Percentiles rank a stretch among this genome's conserved stretches.
These are phyloP conservation scores for Microtus montanus DNA, from an alignment of 2,113 vertebrate species.

Conservation along the genomic window DNA sequence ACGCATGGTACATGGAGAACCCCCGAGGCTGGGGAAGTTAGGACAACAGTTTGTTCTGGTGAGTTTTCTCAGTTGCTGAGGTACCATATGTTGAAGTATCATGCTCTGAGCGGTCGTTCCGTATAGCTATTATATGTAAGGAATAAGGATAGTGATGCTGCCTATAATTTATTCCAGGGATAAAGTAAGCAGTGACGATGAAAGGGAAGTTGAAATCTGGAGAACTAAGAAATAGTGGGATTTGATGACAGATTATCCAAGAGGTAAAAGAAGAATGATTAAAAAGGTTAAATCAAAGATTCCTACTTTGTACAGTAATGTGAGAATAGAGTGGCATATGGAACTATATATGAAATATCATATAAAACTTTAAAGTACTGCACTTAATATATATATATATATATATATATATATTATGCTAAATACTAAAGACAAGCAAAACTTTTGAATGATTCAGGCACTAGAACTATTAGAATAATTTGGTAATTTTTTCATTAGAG, in stretches of 20 bases:
- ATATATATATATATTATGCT: not conserved
- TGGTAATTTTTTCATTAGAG: conserved; percentile 45
- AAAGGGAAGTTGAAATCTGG: conserved; percentile 35
- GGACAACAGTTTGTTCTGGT: not conserved
- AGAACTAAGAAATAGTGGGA: conserved; percentile 21
- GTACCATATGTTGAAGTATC: not conserved
- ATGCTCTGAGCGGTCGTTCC: not conserved
- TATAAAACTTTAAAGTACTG: conserved; percentile 35
- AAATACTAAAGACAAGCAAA: conserved; percentile 35
- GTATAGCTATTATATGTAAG: not conserved
- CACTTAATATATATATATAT: not conserved
- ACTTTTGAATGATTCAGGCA: conserved; percentile 52
- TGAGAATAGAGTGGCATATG: not conserved
- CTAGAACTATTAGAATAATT: conserved; percentile 61
- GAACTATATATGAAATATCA: conserved; percentile 5
- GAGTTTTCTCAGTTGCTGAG: not conserved
- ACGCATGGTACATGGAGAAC: not conserved
- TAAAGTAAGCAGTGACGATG: conserved; percentile 40
- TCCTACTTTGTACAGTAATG: not conserved
- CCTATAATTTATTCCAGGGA: not conserved
- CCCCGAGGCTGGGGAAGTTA: not conserved
- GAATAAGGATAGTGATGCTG: conserved; percentile 3
- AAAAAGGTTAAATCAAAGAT: conserved; percentile 18
- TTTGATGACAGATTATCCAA: conserved; percentile 32
- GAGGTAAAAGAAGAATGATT: conserved; percentile 17